phyloP scores from a whole-genome alignment of 2,888 invertebrate genomes.

The Cremastinae sp. region DNA sequence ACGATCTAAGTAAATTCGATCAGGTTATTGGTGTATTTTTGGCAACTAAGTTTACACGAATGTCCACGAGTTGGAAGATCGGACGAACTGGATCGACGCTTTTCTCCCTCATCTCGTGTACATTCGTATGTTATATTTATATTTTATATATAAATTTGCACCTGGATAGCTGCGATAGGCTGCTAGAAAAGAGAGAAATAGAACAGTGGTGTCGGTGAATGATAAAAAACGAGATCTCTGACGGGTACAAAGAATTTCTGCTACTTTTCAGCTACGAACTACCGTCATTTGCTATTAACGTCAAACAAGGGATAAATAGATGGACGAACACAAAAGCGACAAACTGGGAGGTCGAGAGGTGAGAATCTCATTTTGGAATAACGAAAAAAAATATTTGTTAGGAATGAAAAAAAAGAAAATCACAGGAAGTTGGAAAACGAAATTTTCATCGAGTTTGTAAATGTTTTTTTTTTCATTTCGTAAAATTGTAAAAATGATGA shows the following conservation, averaged over 20 bases:
- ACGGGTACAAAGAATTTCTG: constrained; percentile 70
- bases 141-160: constrained; percentile 73
- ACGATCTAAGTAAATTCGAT: constrained; percentile 73
- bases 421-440: neutral
- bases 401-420: constrained; percentile 4
- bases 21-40: constrained; percentile 78
- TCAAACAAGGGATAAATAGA: constrained; percentile 72
- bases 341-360: constrained; percentile 69
- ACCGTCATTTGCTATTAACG: constrained; percentile 75
- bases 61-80: constrained; percentile 11
- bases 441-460: too few relatives aligned
- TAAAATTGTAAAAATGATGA: neutral
- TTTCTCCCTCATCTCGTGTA: neutral
- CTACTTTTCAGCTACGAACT: constrained; percentile 78
- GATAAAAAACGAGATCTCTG: constrained; percentile 76
- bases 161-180: constrained; percentile 81
- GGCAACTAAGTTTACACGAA: constrained; percentile 70
- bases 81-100: neutral
- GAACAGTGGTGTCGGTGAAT: constrained; percentile 79
- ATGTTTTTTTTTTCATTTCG: neutral
- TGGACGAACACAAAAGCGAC: constrained; percentile 79
- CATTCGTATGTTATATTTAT: constrained; percentile 3
- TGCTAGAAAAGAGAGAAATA: constrained; percentile 80
- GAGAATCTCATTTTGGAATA: constrained; percentile 38
- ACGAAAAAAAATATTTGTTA: neutral